Evolutionary conservation across 1,140 invertebrate species (phyloP).

Genomic region (Cheumatopsyche charites): DNA sequence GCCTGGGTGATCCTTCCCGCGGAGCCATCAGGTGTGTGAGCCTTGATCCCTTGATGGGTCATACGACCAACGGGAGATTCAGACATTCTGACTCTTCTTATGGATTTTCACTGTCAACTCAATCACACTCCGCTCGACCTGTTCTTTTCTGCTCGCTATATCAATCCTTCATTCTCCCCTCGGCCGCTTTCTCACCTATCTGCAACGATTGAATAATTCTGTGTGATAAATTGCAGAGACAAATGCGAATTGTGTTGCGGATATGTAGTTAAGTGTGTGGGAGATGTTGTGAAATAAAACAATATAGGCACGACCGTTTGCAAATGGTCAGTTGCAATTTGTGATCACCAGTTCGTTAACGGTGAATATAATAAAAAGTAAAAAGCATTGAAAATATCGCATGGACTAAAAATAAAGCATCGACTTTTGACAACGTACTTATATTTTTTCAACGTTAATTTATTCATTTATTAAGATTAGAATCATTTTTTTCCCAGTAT

Average conservation of each 20-base stretch:
- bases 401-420: too few relatives aligned
- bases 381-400: too few relatives aligned
- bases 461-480: not conserved
- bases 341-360: not conserved
- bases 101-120: not conserved
- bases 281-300: not conserved
- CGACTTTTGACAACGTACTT: too few relatives aligned
- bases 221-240: not conserved
- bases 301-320: not conserved
- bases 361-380: too few relatives aligned
- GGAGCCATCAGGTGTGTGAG: slow-evolving; percentile 56
- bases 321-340: not conserved
- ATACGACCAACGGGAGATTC: slow-evolving; percentile 50
- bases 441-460: not conserved
- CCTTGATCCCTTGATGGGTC: slow-evolving; percentile 57
- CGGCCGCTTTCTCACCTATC: not conserved
- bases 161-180: slow-evolving; percentile 1
- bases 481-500: not conserved
- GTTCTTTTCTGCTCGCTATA: not conserved
- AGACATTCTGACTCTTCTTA: slow-evolving; percentile 28
- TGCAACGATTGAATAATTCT: not conserved
- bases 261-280: not conserved
- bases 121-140: not conserved
- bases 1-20: slow-evolving; percentile 64
- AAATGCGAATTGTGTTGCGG: not conserved